phyloP scores from a whole-genome alignment of 2,797 vertebrate species.

The Melanotaenia parkinsoni region DNA sequence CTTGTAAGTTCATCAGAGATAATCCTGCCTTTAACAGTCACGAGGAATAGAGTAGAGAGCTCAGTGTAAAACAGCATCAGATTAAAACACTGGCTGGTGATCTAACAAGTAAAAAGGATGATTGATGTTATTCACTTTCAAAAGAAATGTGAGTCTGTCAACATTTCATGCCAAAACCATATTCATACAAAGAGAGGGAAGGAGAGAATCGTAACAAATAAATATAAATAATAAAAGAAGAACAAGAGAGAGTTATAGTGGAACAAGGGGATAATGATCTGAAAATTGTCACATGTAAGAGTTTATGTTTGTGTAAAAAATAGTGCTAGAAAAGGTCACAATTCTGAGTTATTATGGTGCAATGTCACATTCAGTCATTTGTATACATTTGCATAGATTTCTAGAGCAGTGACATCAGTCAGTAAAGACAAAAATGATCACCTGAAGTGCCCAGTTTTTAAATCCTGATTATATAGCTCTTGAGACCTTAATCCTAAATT shows the following conservation, averaged over 20 bases:
- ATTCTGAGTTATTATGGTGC: background rate
- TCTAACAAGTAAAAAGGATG: conserved; percentile 11
- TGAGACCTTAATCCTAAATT: background rate
- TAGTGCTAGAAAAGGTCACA: background rate
- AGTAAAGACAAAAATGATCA: background rate
- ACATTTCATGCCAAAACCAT: background rate
- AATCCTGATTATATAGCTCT: background rate
- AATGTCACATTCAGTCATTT: background rate
- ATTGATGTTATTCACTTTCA: conserved; percentile 4
- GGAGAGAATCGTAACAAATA: background rate
- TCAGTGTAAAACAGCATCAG: conserved; percentile 4
- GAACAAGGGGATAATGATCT: too few species aligned
- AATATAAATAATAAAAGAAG: background rate
- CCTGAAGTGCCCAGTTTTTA: background rate
- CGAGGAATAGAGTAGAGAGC: conserved; percentile 2
- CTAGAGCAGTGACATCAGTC: background rate
- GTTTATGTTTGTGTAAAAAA: background rate
- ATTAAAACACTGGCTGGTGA: conserved; percentile 10
- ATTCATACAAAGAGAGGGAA: background rate
- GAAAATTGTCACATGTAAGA: too few species aligned
- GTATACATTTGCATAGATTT: background rate
- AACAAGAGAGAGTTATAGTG: background rate
- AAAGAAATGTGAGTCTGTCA: background rate
- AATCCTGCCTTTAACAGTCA: conserved; percentile 15
- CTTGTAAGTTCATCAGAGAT: conserved; percentile 32